Evolutionary conservation across 2,113 vertebrate species (phyloP).

Genomic region (Nesogale talazaci): DNA sequence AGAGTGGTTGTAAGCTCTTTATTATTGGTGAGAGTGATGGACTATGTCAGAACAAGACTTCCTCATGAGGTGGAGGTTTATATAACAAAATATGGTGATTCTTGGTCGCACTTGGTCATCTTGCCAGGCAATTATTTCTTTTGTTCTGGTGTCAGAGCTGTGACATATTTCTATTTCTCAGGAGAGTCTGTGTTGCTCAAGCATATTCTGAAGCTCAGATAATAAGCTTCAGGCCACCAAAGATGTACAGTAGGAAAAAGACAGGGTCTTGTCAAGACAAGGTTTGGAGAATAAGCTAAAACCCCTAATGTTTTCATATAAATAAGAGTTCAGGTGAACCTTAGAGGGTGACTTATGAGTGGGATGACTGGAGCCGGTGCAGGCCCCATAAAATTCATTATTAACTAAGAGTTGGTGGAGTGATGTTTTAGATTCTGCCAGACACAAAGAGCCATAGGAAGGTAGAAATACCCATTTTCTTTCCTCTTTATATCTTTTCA

Average conservation of each 20-base stretch:
- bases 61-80: constrained; percentile 10
- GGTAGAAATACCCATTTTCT: neutral
- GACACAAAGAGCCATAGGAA: neutral
- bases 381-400: neutral
- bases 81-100: neutral
- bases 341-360: neutral
- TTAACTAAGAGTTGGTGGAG: neutral
- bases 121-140: neutral
- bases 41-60: constrained; percentile 41
- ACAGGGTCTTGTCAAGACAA: neutral
- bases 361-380: neutral
- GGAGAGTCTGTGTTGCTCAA: neutral
- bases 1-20: constrained; percentile 20
- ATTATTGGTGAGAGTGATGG: constrained; percentile 27
- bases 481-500: constrained; percentile 8
- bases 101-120: neutral
- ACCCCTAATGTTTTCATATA: neutral
- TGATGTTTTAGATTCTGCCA: neutral
- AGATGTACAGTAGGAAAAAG: neutral
- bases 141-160: neutral
- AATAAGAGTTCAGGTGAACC: neutral
- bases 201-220: constrained; percentile 8
- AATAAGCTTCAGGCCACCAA: neutral
- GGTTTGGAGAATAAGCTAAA: constrained; percentile 4
- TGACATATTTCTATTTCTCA: neutral